A percentile compares a stretch with the other conserved stretches of the same genome.
Evolutionary conservation across 2,888 invertebrate species (phyloP).

Genomic region (Eupeodes latifasciatus): DNA sequence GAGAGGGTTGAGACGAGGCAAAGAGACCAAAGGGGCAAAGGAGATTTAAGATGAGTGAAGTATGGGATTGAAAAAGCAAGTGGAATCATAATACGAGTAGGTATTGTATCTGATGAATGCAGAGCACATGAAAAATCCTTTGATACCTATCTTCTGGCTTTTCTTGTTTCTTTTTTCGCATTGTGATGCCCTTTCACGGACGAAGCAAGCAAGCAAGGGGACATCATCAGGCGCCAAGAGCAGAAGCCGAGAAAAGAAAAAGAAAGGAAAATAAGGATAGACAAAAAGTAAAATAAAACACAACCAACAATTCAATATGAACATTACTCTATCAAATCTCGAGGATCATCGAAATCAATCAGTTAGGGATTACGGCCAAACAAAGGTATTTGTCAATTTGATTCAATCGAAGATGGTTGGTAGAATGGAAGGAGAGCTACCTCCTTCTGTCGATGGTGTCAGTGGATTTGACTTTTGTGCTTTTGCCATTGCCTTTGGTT

Average conservation of each 20-base stretch:
- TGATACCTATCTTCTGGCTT: conserved; percentile 42
- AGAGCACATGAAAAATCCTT: conserved; percentile 60
- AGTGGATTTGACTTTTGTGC: conserved; percentile 36
- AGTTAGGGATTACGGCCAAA: conserved; percentile 67
- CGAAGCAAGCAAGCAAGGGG: neutral
- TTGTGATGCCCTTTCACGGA: conserved; percentile 12
- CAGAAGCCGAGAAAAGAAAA: neutral
- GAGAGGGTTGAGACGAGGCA: neutral
- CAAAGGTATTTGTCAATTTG: conserved; percentile 73
- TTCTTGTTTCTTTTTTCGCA: conserved; percentile 31
- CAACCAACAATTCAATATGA: conserved; percentile 62
- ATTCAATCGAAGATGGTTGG: conserved; percentile 51
- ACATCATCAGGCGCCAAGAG: neutral
- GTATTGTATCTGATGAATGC: conserved; percentile 64
- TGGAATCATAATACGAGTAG: conserved; percentile 53
- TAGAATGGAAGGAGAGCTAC: neutral
- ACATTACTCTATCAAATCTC: conserved; percentile 71
- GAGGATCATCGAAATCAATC: conserved; percentile 74
- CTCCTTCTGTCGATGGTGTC: conserved; percentile 2
- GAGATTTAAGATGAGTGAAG: conserved; percentile 16
- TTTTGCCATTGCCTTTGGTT: conserved; percentile 12
- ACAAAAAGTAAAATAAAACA: conserved; percentile 18
- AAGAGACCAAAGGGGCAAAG: no score
- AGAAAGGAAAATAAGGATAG: conserved; percentile 2
- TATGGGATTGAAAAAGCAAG: conserved; percentile 29